Evolutionary conservation across 30 jellyfish, hydroid and myxozoan genomes (phyloP), one percentile per base, ranked within the genome.

Genomic region (Aurelia sp.): DNA sequence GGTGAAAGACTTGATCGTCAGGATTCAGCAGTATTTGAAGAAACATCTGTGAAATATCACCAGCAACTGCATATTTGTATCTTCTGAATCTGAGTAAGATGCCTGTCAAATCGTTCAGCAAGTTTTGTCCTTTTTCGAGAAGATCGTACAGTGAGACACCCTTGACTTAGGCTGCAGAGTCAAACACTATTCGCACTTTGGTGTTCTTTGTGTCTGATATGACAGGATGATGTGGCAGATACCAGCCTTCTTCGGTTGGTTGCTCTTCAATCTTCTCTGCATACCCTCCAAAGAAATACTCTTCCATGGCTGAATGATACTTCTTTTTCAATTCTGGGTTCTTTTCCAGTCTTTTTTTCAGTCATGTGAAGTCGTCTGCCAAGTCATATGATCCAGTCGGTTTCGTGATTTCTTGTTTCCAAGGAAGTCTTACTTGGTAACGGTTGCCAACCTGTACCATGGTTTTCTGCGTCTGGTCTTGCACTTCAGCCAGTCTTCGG

Each of bases 11-110:
- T 80, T 80, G 90, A 37, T 37, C 7, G 0, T 37, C 48, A 37
- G 48, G 48, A 37, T 37, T 37, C 48, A 37, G 3, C 48, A 37
- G 48, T 4, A 37, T 37, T 37, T 37, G 48, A 37, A 37, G 48
- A 37, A 37, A 37, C 9, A 6, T 37, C 48, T 37, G 1, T 6
- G 48, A 37, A 3, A 37, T 37, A 6, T 37, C 48, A 37, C 48
- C 48, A 80, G 66, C 48, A 22, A 82, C 77, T 31, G 92, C 86
- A 61, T 33, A 55, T 3, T 71, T 68, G 72, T 57, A 68, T 41
- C 84, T 82, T 71, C 77, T 68, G 78, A 73, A 67, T 82, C 84
- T 71, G 84, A 60, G 71, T 22, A 82, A 59, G 71, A 68, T 82
- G 78, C 84, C 78, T 15, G 76, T 71, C 88, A 59, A 40, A 50